A percentile compares a stretch with the other conserved stretches of the same genome.
Evolutionary conservation across 2,888 invertebrate species (phyloP).

Genomic region (Coleophora deauratella): DNA sequence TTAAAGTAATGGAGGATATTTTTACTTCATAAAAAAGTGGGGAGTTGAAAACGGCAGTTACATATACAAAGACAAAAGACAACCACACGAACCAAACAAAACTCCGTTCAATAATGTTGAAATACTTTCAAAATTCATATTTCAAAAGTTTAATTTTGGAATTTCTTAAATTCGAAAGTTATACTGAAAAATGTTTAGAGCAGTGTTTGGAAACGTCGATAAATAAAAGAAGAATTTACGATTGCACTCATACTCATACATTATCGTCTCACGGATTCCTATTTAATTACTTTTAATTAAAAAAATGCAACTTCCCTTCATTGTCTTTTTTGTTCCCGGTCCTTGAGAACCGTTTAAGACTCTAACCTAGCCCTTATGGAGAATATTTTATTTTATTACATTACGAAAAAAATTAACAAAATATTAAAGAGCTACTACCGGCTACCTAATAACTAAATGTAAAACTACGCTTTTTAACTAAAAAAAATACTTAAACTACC

Average conservation of each 20-base stretch:
- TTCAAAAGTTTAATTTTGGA: slow-evolving; percentile 53
- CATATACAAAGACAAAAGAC: slow-evolving; percentile 25
- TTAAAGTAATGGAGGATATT: slow-evolving; percentile 23
- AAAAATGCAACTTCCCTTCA: slow-evolving; percentile 67
- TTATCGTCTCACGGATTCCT: slow-evolving; percentile 25
- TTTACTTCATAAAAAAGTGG: slow-evolving; percentile 14
- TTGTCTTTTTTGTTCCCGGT: slow-evolving; percentile 68
- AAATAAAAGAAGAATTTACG: slow-evolving; percentile 10
- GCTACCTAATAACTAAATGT: slow-evolving; percentile 68
- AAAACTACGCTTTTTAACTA: slow-evolving; percentile 67
- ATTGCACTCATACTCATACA: slow-evolving; percentile 26
- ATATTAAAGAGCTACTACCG: slow-evolving; percentile 67
- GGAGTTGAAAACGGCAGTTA: background rate
- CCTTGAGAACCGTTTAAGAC: slow-evolving; percentile 55
- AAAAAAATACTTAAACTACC: slow-evolving; percentile 65
- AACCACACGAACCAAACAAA: slow-evolving; percentile 28
- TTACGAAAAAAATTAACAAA: slow-evolving; percentile 70
- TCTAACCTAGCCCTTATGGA: slow-evolving; percentile 60
- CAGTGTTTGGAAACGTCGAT: slow-evolving; percentile 13
- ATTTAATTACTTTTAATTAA: slow-evolving; percentile 34
- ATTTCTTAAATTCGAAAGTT: slow-evolving; percentile 32
- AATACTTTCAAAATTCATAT: slow-evolving; percentile 26
- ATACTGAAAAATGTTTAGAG: slow-evolving; percentile 17
- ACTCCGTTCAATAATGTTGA: slow-evolving; percentile 28
- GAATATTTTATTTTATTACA: slow-evolving; percentile 39